These are phyloP conservation scores for Cerceris ruficornis DNA, from an alignment of 2,888 invertebrate genomes.

Conservation along the genomic window DNA sequence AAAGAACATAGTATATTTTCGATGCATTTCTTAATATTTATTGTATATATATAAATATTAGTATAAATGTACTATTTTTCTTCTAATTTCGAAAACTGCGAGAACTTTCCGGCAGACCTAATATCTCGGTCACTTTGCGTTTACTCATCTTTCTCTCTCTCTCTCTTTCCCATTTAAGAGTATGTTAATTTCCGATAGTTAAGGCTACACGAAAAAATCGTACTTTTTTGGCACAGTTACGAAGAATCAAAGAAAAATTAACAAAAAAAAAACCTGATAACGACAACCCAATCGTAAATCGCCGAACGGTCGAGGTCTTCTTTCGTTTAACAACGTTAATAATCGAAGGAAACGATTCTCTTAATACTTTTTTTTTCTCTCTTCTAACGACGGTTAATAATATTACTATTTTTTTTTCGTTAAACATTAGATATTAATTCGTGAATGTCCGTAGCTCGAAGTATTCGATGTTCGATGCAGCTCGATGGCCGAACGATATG, in stretches of 20 bases:
- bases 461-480: constrained; percentile 62
- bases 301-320: constrained; percentile 22
- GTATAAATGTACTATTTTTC: no score
- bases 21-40: no score
- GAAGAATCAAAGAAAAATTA: constrained; percentile 42
- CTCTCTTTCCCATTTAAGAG: background rate
- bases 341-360: constrained; percentile 42
- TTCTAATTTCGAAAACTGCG: no score
- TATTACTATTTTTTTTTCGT: background rate
- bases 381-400: constrained; percentile 30
- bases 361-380: background rate
- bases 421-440: constrained; percentile 1
- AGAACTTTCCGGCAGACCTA: no score
- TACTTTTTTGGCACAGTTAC: constrained; percentile 52
- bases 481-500: constrained; percentile 55
- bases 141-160: background rate
- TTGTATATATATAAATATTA: no score
- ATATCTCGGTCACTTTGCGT: no score
- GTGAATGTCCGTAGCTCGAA: constrained; percentile 27
- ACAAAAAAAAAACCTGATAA: background rate
- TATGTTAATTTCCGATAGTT: background rate
- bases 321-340: constrained; percentile 36
- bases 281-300: constrained; percentile 4
- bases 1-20: no score
- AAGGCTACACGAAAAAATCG: constrained; percentile 7